These are phyloP conservation scores for Mionectes macconnelli DNA, from an alignment of 2,113 vertebrate genomes.

Conservation along the genomic window DNA sequence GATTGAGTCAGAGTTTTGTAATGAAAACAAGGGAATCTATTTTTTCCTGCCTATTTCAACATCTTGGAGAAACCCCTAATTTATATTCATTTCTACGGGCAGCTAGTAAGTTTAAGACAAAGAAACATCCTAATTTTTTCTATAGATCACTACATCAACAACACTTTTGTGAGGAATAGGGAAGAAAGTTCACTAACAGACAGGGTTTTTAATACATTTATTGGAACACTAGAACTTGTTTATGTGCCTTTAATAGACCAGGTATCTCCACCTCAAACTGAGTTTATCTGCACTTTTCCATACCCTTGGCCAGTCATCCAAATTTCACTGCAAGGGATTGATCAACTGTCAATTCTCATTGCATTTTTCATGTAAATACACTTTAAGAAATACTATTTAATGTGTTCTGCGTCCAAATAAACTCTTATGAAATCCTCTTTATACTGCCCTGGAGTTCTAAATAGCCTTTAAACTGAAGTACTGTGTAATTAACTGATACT, in stretches of 20 bases:
- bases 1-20: background rate
- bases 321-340: background rate
- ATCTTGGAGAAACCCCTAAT: background rate
- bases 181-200: background rate
- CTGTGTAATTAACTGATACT: background rate
- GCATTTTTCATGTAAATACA: background rate
- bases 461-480: background rate
- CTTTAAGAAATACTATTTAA: background rate
- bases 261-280: background rate
- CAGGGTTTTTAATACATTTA: background rate
- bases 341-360: background rate
- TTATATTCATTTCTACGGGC: background rate
- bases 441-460: background rate
- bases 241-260: background rate
- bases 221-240: background rate
- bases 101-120: background rate
- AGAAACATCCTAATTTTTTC: background rate
- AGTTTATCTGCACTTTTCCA: background rate
- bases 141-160: background rate
- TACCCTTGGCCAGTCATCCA: background rate
- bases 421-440: background rate
- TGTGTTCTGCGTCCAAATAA: background rate
- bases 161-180: background rate
- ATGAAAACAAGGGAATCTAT: background rate
- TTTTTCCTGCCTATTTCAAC: background rate